These are phyloP conservation scores for Perizoma flavofasciatum DNA, from an alignment of 2,888 invertebrate species.

Conservation along the genomic window DNA sequence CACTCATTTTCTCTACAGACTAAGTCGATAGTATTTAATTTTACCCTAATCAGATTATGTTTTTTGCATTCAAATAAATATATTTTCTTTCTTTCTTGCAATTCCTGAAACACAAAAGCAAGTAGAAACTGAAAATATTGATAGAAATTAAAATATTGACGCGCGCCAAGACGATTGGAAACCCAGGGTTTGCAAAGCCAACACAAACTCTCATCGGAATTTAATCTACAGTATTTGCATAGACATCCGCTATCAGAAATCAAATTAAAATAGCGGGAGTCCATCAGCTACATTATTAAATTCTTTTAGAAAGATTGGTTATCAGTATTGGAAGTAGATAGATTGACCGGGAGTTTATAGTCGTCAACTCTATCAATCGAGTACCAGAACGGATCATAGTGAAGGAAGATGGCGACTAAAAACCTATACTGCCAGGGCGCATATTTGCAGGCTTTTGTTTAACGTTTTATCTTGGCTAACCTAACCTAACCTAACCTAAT, in stretches of 20 bases:
- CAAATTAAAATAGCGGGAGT: slow-evolving; percentile 10
- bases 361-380: no score
- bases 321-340: background rate
- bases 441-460: no score
- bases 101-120: slow-evolving; percentile 8
- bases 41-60: no score
- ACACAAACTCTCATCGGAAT: slow-evolving; percentile 9
- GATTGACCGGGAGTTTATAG: no score
- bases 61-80: no score
- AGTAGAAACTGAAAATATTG: slow-evolving; percentile 15
- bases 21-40: no score
- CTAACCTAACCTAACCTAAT: no score
- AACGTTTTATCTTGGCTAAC: no score
- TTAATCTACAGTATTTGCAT: slow-evolving; percentile 16
- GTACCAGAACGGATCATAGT: no score
- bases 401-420: no score
- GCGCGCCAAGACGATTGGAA: slow-evolving; percentile 8
- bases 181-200: slow-evolving; percentile 6
- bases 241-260: slow-evolving; percentile 8
- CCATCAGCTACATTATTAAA: background rate
- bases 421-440: no score
- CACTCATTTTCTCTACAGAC: no score
- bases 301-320: background rate
- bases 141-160: slow-evolving; percentile 13
- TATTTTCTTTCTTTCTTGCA: background rate